phyloP scores from a whole-genome alignment of 2,113 vertebrate genomes.

The Tyto alba region DNA sequence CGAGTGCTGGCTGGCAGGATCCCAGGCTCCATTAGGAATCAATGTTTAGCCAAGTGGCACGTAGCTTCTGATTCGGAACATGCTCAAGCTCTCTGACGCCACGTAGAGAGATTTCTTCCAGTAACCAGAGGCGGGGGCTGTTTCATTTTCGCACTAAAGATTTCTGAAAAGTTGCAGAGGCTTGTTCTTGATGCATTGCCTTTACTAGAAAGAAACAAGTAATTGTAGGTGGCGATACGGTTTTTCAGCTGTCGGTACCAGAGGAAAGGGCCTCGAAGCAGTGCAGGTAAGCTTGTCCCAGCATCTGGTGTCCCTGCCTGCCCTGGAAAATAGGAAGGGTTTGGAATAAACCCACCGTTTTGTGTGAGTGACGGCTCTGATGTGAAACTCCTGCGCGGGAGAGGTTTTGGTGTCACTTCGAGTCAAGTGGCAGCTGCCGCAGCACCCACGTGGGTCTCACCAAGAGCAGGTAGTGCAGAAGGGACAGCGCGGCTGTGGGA shows the following conservation, averaged over 20 bases:
- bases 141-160: not conserved
- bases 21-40: not conserved
- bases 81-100: not conserved
- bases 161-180: not conserved
- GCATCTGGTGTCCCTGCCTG: not conserved
- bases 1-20: not conserved
- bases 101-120: not conserved
- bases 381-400: not conserved
- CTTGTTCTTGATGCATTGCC: no score
- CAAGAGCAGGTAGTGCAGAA: no score
- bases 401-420: not conserved
- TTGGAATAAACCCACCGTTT: not conserved
- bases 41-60: not conserved
- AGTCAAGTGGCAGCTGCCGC: not conserved
- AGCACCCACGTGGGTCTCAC: not conserved
- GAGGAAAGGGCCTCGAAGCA: not conserved
- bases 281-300: not conserved
- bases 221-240: rapidly evolving
- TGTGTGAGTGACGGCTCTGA: not conserved
- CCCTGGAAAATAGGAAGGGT: not conserved
- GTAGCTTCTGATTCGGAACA: not conserved
- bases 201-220: no score
- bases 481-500: not conserved
- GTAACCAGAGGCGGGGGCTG: rapidly evolving
- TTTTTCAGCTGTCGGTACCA: not conserved